Base-by-base conservation (phyloP, 2,888 invertebrate genomes). In the Crepidodera aurea region DNA sequence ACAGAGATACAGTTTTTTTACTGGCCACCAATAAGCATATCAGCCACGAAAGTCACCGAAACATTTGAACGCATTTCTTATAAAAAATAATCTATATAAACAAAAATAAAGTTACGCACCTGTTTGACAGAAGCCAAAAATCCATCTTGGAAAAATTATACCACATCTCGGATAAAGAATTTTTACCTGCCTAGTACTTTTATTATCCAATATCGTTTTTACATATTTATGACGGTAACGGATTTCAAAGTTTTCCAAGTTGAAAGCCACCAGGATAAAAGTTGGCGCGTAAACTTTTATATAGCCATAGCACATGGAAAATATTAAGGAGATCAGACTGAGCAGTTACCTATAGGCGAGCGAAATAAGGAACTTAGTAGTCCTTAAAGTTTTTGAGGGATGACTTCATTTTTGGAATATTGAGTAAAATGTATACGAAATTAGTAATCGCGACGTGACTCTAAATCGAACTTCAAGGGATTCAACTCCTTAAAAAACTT, bases 171-270 rank as follows among this genome's bases (percentile, higher is more conserved):
- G 5, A 50, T 50, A 18, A 48, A 42, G 25, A 42, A 51, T 51
- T 39, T n/a, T 56, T 57, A 62, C 51, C 56, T 57, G 56, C 51
- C 46, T 55, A 13, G 54, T 59, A 54, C 66, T 65, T 70, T 67
- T 65, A 68, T 67, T 65, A 62, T 64, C 59, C 65, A 65, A 68
- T 66, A 66, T 62, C 55, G 60, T 60, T 60, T 63, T 63, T 63
- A 66, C 65, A 68, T 70, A 70, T 70, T 68, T 70, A 68, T 66
- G 58, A 56, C 51, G 34, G 64, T 46, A 39, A 25, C 32, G 67
- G 64, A 62, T 62, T 65, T 61, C 27, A 62, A 65, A 65, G 57
- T 67, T 67, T 42, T 29, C 55, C 32, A 60, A 66, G 54, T 57
- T 50, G 55, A 66, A 62, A 66, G 63, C 65, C 59, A 63, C 53